Conservation (phyloP, 1,140 invertebrate genomes). For the Drosophila orena region DNA sequence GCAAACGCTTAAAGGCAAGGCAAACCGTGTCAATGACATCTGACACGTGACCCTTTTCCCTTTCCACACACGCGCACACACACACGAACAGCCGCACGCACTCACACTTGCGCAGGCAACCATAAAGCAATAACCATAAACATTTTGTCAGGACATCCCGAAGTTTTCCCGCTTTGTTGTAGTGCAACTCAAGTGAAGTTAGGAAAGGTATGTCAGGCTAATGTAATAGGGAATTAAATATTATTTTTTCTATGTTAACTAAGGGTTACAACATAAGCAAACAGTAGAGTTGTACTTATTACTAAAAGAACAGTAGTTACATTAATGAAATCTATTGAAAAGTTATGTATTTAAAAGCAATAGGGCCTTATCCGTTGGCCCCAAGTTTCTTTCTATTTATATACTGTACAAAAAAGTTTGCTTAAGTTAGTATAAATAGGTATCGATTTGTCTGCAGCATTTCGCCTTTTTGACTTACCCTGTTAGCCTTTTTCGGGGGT, state of each 20-base stretch:
- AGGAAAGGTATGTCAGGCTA: constrained; percentile 2
- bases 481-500: constrained; percentile 36
- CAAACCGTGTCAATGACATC: constrained; percentile 82
- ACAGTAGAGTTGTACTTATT: too few species aligned
- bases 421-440: neutral
- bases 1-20: constrained; percentile 74
- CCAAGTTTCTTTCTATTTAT: neutral
- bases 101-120: constrained; percentile 26
- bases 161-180: constrained; percentile 25
- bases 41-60: constrained; percentile 80
- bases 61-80: constrained; percentile 36
- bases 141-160: constrained; percentile 65
- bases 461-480: too few species aligned
- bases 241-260: too few species aligned
- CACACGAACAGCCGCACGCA: neutral
- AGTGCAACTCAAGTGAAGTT: constrained; percentile 2
- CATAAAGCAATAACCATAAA: constrained; percentile 79
- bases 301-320: too few species aligned
- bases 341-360: too few species aligned
- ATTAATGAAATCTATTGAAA: too few species aligned
- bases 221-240: neutral
- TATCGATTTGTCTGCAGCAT: neutral
- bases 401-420: neutral
- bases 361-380: too few species aligned
- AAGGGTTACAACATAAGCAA: too few species aligned